phyloP scores from a whole-genome alignment of 2,113 vertebrate genomes.

The Physeter macrocephalus region DNA sequence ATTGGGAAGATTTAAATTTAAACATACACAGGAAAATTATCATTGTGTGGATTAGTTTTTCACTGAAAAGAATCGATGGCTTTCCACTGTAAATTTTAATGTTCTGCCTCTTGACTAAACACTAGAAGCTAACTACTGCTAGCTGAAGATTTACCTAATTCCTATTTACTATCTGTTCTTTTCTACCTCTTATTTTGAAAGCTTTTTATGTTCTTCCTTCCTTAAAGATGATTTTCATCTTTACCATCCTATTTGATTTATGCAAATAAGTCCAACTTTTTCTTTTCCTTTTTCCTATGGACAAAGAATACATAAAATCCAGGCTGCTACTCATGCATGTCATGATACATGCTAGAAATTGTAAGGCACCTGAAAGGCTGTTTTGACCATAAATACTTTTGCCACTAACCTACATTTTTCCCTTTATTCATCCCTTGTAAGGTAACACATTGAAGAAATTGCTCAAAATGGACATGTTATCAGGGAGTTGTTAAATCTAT shows the following conservation, averaged over 20 bases:
- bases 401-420: background rate
- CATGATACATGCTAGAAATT: background rate
- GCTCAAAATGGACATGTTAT: background rate
- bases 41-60: background rate
- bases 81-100: background rate
- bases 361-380: background rate
- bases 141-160: background rate
- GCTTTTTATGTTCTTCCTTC: background rate
- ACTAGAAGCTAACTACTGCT: background rate
- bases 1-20: constrained; percentile 1
- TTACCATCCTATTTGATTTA: background rate
- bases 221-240: background rate
- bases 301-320: background rate
- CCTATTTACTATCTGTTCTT: background rate
- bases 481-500: background rate
- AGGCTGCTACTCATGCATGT: background rate
- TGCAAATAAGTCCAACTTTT: background rate
- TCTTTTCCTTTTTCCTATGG: background rate
- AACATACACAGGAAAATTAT: background rate
- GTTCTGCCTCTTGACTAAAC: background rate
- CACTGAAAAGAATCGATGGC: background rate
- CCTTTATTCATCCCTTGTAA: background rate
- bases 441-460: background rate
- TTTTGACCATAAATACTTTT: background rate
- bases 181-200: background rate